Evolutionary conservation across 2,888 invertebrate species (phyloP).

Genomic region (Phymatocera aterrima): DNA sequence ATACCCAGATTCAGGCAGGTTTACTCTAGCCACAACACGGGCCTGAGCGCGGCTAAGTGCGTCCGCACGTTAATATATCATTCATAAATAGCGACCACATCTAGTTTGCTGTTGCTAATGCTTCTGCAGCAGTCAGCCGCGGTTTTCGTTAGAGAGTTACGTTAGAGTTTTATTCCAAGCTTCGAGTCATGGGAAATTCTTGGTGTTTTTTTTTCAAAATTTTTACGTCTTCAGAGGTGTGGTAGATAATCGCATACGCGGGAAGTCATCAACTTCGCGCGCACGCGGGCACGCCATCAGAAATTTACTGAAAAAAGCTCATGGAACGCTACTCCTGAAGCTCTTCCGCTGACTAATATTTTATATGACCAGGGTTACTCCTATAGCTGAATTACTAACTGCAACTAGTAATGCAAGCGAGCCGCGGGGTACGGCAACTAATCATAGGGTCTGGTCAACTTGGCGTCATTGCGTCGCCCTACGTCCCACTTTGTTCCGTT

Average conservation of each 20-base stretch:
- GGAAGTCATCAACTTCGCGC: too few relatives aligned
- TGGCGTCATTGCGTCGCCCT: slow-evolving; percentile 37
- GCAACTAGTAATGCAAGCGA: slow-evolving; percentile 32
- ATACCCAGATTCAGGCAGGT: slow-evolving; percentile 14
- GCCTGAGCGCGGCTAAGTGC: slow-evolving; percentile 10
- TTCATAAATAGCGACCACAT: slow-evolving; percentile 33
- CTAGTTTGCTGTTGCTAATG: slow-evolving; percentile 11
- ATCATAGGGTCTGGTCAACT: slow-evolving; percentile 35
- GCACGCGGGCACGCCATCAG: too few relatives aligned
- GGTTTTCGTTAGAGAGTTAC: not conserved
- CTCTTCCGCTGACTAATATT: not conserved
- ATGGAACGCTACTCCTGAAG: too few relatives aligned
- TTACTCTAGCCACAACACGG: slow-evolving; percentile 36
- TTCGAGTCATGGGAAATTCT: too few relatives aligned
- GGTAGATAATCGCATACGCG: too few relatives aligned
- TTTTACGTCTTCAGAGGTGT: too few relatives aligned
- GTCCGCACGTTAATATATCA: slow-evolving; percentile 28
- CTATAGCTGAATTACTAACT: slow-evolving; percentile 11
- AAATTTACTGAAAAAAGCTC: not conserved
- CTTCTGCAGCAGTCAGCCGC: not conserved
- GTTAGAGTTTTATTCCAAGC: too few relatives aligned
- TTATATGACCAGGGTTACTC: not conserved
- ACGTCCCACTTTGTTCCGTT: slow-evolving; percentile 27
- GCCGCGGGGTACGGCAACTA: slow-evolving; percentile 11
- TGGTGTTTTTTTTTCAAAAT: too few relatives aligned